Conservation (phyloP, 92 coral and sea anemone species). For the Actinostola sp. region DNA sequence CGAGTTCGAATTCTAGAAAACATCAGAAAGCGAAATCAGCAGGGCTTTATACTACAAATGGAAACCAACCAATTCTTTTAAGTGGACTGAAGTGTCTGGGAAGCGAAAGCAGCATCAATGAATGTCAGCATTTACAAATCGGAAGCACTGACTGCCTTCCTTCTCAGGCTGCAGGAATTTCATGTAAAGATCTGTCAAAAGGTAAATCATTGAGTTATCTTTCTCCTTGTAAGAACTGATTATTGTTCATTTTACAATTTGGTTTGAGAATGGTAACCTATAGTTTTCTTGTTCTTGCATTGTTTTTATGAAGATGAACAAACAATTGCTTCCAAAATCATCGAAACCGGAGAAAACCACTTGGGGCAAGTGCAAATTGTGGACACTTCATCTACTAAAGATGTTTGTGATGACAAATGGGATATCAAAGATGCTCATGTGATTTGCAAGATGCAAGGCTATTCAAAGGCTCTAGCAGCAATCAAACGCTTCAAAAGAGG, state of each 20-base stretch:
- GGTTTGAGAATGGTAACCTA: too few species aligned
- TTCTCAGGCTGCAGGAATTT: neutral
- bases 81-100: neutral
- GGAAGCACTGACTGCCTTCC: neutral
- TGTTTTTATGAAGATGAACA: too few species aligned
- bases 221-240: too few species aligned
- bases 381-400: neutral
- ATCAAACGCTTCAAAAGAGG: neutral
- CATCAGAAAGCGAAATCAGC: too few species aligned
- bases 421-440: slow-evolving; percentile 12
- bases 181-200: too few species aligned
- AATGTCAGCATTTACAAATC: neutral
- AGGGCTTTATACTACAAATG: neutral
- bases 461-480: slow-evolving; percentile 5
- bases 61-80: neutral
- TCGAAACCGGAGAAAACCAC: neutral
- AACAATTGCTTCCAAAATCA: neutral
- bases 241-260: too few species aligned
- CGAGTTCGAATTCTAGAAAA: neutral
- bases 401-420: slow-evolving; percentile 11
- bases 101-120: neutral
- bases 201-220: too few species aligned
- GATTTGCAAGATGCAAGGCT: slow-evolving; percentile 3
- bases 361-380: neutral
- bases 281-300: too few species aligned